Base-by-base conservation (phyloP, 1,140 invertebrate species). In the Coenobita brevimanus region DNA sequence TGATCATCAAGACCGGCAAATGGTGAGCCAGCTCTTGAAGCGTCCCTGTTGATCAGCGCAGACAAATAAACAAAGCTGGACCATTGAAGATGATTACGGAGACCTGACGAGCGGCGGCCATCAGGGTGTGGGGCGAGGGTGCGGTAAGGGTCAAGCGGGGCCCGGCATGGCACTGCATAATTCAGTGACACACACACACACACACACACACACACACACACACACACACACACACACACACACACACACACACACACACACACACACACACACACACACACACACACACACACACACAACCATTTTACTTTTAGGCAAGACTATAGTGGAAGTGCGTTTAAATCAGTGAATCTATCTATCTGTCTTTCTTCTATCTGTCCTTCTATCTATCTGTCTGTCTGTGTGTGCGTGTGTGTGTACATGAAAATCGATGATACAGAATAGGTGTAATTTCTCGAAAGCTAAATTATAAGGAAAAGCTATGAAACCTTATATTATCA, bases 141-240 rank as follows among this genome's bases (percentile, higher is more conserved):
- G 46, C 17, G 69, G 15, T 21, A 27, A 30, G 17, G 38, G 17
- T 24, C 4, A 17, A 30, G 13, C 21, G 38, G 1, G 38, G 69
- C 27, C 30, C 4, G 13, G 62, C 62, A 3, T 24, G 62, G 62
- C n/a, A 64, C 33, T 30, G 27, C n/a, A 71, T 8, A 15, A 71
- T 27, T 3, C 33, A 15, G 27, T 71, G 69, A 2, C n/a, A 36
- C 2, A 4, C 6, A 30, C n/a, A 33, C 69, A 4, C 13, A 24
- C 69, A 30, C n/a, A 24, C 69, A 30, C 69, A 71, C 69, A 71
- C 69, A 64, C 62, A 64, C 62, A 64, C 62, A 64, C 62, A 64
- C 62, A 64, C 62, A 64, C 62, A 64, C 62, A 64, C 17, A 64
- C 17, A 64, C 17, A 71, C 69, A 71, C 69, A 36, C 67, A 33